phyloP scores from a whole-genome alignment of 2,797 vertebrate species.

The Champsocephalus gunnari region DNA sequence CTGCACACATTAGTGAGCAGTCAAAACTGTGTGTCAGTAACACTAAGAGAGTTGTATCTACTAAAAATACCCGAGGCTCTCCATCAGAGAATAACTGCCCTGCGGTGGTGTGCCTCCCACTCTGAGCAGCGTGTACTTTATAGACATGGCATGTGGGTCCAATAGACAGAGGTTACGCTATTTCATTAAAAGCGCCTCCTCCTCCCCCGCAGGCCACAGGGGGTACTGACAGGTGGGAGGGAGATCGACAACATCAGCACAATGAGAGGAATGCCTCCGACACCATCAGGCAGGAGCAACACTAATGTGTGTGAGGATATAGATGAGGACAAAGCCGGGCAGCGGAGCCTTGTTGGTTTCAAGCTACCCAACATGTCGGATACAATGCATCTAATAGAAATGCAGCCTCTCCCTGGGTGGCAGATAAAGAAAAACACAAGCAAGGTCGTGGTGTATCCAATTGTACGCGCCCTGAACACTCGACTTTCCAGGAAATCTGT shows the following conservation, averaged over 20 bases:
- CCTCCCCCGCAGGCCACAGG: constrained; percentile 64
- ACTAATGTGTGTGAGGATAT: constrained; percentile 33
- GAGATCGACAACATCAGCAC: constrained; percentile 40
- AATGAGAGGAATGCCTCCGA: constrained; percentile 54
- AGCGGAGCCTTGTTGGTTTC: constrained; percentile 9
- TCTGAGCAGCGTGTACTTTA: constrained; percentile 54
- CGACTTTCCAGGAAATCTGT: constrained; percentile 25
- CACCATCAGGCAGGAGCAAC: constrained; percentile 46
- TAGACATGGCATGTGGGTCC: constrained; percentile 56
- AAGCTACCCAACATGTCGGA: not conserved
- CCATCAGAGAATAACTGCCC: constrained; percentile 8
- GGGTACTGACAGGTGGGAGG: constrained; percentile 54
- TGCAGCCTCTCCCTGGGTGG: not conserved
- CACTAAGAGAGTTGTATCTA: constrained; percentile 8
- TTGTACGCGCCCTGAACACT: constrained; percentile 3
- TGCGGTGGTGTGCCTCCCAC: constrained; percentile 44
- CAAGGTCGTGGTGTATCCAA: constrained; percentile 14
- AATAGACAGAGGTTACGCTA: constrained; percentile 71
- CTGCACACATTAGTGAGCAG: not conserved
- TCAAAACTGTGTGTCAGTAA: not conserved
- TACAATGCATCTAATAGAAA: constrained; percentile 14
- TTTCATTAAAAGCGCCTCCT: constrained; percentile 72
- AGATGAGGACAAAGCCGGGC: constrained; percentile 6
- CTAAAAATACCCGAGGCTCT: constrained; percentile 17
- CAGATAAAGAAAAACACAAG: constrained; percentile 2